Evolutionary conservation across 2,797 vertebrate species (phyloP), one percentile per base, ranked within the genome.

Genomic region (Tympanoctomys barrerae): DNA sequence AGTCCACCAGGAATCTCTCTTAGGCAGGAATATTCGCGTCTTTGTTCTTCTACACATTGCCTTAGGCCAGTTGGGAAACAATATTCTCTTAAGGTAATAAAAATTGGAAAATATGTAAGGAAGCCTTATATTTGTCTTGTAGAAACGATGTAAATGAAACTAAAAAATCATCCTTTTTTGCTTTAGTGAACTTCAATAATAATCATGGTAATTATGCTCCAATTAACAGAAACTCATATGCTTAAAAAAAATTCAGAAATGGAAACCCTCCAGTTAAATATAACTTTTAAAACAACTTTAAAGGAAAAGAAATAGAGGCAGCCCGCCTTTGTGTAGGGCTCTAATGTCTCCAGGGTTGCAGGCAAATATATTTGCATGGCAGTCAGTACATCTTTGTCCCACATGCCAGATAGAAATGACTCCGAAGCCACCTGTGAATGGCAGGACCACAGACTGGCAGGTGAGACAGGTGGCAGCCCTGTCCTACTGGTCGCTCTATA

Each of bases 161-260:
- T 61, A 88, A 68, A 80, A 36, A 86, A 6, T 11, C 61, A 71
- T 36, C 26, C 19, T 9, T 61, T 70, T 28, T 22, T 82, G 46
- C 28, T 84, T 95, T 7, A 16, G 9, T 88, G 46, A 79, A 31
- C 36, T 33, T 79, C 33, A 24, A 52, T 80, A 96, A 62, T 57
- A 87, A 85, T 24, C 13, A 52, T 39, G 88, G 39, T 68, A 46
- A 75, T 59, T 77, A 49, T 4, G 70, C 1, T 24, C 26, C 36
- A 85, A 84, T 71, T 82, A 61, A 90, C 28, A 80, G 9, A 78
- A 91, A 89, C 83, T 79, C 39, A 68, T 84, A 88, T 77, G 13
- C 59, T 87, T 87, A 33, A 87, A 77, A 85, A 73, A 80, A 84
- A 49, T 73, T 93, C 77, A 73, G 64, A 85, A 87, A 36, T 46